Base-by-base conservation (phyloP, 2,888 invertebrate species). In the Agrotis ipsilon region DNA sequence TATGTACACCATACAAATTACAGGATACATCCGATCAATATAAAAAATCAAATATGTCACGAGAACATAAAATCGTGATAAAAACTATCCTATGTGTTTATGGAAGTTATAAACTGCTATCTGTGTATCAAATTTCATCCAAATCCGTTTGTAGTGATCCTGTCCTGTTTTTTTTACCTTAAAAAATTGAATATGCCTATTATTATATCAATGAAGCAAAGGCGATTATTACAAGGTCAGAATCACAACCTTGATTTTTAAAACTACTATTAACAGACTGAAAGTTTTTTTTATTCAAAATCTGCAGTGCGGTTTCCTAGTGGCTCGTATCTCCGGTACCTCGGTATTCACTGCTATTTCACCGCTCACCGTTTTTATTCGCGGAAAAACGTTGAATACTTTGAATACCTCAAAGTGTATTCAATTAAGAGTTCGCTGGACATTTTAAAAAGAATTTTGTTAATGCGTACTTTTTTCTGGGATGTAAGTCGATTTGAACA, bases 341-440 rank as follows among this genome's bases (percentile, higher is more conserved):
- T 24, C 65, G 64, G 55, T 58, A 71, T 82, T 76, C 70, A 69
- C 24, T 32, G 67, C 59, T 68, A 68, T 72, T 78, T 62, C 58
- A 65, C 60, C 57, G 64, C 54, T 65, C 70, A 39, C 64, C 49
- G 51, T 74, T 74, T 83, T 79, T 75, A 78, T 75, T 79, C 63
- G 46, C 52, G 27, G 69, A 69, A 71, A 71, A 79, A 76, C 64
- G 67, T 67, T 80, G 75, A 80, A 82, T 83, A 62, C 73, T 80
- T 60, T 81, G 81, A 84, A 84, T 83, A 48, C 65, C 72, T 63
- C 60, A 73, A 83, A 79, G 72, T 79, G 69, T 78, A 81, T 85
- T 75, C 74, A 83, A 83, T 83, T 85, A 85, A 75, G 77, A 77
- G 67, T 77, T 76, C 55, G 69, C 39, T 83, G 77, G 81, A 79